These are phyloP conservation scores for Drosophila maculinotata DNA, from an alignment of 2,888 invertebrate genomes.

Conservation along the genomic window DNA sequence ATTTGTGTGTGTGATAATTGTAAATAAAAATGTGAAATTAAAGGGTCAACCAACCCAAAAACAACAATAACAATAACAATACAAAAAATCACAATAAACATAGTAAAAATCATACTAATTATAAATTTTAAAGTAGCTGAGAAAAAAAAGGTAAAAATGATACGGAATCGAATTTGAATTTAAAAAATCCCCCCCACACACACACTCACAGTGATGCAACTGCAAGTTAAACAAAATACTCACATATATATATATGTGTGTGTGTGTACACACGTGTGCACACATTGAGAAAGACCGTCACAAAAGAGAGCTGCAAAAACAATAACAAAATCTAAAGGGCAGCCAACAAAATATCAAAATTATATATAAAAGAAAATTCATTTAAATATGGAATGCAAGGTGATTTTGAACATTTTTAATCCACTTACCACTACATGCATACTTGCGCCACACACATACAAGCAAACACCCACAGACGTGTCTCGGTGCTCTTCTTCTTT, in stretches of 20 bases:
- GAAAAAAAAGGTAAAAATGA: constrained; percentile 32
- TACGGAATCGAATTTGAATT: constrained; percentile 34
- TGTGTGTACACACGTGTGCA: constrained; percentile 31
- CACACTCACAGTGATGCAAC: constrained; percentile 55
- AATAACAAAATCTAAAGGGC: constrained; percentile 55
- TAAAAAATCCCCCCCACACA: constrained; percentile 32
- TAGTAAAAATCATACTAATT: constrained; percentile 8
- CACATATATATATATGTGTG: constrained; percentile 15
- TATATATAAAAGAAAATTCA: constrained; percentile 27
- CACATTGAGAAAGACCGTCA: constrained; percentile 40
- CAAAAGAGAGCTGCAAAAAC: constrained; percentile 51
- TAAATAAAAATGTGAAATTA: constrained; percentile 61
- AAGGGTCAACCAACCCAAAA: constrained; percentile 62
- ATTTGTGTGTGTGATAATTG: constrained; percentile 40
- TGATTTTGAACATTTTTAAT: constrained; percentile 58
- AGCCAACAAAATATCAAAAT: constrained; percentile 32
- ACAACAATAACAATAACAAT: constrained; percentile 11
- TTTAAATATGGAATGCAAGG: constrained; percentile 53
- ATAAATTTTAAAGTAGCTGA: constrained; percentile 1
- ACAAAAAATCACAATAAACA: constrained; percentile 6
- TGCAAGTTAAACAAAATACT: constrained; percentile 51
- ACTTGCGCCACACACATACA: constrained; percentile 26
- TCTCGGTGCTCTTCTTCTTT: constrained; percentile 38
- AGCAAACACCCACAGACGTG: constrained; percentile 27
- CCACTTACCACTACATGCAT: constrained; percentile 47